These are phyloP conservation scores for Rhamnusium bicolor DNA, from an alignment of 2,888 invertebrate genomes.

Conservation along the genomic window DNA sequence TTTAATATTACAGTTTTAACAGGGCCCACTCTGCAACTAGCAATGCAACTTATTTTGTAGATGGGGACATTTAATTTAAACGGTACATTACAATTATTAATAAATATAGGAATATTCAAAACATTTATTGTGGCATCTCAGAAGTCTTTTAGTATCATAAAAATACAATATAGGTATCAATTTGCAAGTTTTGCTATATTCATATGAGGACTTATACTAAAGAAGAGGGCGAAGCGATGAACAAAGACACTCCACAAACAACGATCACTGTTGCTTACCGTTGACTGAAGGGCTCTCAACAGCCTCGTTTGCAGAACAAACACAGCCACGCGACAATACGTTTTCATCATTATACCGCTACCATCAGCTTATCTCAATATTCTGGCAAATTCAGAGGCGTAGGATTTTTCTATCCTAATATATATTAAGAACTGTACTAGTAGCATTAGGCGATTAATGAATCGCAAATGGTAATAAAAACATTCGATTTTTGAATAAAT, in stretches of 20 bases:
- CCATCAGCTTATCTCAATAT: slow-evolving; percentile 26
- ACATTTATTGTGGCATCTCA: too few relatives aligned
- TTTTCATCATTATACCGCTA: slow-evolving; percentile 36
- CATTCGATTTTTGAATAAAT: too few relatives aligned
- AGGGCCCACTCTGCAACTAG: too few relatives aligned
- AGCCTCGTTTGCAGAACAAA: slow-evolving; percentile 53
- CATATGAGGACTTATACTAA: slow-evolving; percentile 13
- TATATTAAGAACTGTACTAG: neutral
- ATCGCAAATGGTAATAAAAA: too few relatives aligned
- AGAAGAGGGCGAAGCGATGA: slow-evolving; percentile 16
- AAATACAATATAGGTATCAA: neutral
- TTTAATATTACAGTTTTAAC: too few relatives aligned
- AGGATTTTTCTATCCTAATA: neutral
- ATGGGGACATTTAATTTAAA: too few relatives aligned
- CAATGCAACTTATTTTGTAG: too few relatives aligned
- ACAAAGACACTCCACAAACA: slow-evolving; percentile 45
- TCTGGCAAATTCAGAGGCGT: slow-evolving; percentile 11
- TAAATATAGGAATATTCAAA: too few relatives aligned
- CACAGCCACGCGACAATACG: slow-evolving; percentile 47
- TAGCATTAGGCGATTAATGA: too few relatives aligned
- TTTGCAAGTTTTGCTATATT: neutral
- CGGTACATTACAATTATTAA: too few relatives aligned
- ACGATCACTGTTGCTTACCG: slow-evolving; percentile 52
- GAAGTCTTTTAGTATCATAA: neutral
- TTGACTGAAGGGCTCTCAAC: slow-evolving; percentile 45